phyloP scores from a whole-genome alignment of 2,113 vertebrate species.

The Limnothrissa miodon region DNA sequence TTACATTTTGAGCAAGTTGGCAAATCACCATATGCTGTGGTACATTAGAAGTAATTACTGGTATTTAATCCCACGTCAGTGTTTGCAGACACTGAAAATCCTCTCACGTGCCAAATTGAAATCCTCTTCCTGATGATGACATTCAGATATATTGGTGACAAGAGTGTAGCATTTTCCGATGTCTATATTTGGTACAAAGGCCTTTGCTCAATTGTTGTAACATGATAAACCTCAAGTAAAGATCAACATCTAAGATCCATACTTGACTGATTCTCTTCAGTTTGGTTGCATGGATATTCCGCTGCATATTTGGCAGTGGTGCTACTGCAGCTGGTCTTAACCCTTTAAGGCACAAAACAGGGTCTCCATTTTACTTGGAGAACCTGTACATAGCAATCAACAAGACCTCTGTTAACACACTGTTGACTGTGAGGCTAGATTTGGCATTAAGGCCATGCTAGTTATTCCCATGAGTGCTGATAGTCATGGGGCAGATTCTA shows the following conservation, averaged over 20 bases:
- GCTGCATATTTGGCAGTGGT: not conserved
- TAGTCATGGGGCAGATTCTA: not conserved
- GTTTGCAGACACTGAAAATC: not conserved
- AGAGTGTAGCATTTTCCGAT: not conserved
- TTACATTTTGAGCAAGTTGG: not conserved
- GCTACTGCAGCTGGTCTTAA: not conserved
- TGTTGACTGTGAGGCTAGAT: not conserved
- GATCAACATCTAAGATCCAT: not conserved
- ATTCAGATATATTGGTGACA: not conserved
- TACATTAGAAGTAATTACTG: not conserved
- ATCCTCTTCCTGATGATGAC: not conserved
- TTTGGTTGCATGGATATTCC: not conserved
- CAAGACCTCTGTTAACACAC: not conserved
- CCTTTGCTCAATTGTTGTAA: not conserved
- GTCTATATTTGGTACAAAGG: not conserved
- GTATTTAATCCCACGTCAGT: not conserved
- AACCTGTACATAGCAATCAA: not conserved
- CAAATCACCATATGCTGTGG: not conserved
- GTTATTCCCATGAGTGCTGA: not conserved
- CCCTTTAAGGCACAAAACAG: not conserved
- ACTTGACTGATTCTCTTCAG: not conserved
- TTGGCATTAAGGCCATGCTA: not conserved
- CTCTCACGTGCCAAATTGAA: slow-evolving; percentile 3
- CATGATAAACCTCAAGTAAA: not conserved
- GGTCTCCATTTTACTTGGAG: not conserved